Conservation (phyloP, 2,888 invertebrate genomes). For the Dicyrtomina minuta region DNA sequence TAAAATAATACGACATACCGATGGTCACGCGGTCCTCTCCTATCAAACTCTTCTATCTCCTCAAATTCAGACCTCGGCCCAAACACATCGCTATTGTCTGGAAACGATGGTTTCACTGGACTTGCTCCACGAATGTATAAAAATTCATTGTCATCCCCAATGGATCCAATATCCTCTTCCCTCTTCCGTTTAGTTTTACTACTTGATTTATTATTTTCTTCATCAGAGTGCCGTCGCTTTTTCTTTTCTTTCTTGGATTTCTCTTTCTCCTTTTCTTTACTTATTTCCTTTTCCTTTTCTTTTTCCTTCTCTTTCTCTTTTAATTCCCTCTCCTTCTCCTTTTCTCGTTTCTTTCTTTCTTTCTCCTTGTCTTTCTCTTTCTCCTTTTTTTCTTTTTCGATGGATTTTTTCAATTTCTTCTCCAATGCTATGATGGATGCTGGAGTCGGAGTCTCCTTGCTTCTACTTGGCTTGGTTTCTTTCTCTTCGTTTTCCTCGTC, state of each 20-base stretch:
- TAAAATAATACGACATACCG: slow-evolving; percentile 1
- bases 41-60: slow-evolving; percentile 8
- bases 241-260: slow-evolving; percentile 36
- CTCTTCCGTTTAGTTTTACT: slow-evolving; percentile 24
- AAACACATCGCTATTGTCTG: slow-evolving; percentile 17
- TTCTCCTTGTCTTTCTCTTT: slow-evolving; percentile 35
- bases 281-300: slow-evolving; percentile 34
- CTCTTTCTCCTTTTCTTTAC: slow-evolving; percentile 40
- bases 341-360: slow-evolving; percentile 36
- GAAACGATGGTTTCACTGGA: slow-evolving; percentile 12
- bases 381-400: slow-evolving; percentile 27
- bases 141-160: slow-evolving; percentile 75
- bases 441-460: slow-evolving; percentile 14
- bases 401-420: slow-evolving; percentile 23
- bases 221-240: slow-evolving; percentile 38
- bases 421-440: slow-evolving; percentile 11
- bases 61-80: slow-evolving; percentile 23
- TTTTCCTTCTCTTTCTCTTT: slow-evolving; percentile 39
- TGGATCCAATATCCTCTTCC: slow-evolving; percentile 5
- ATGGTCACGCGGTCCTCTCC: slow-evolving; percentile 3
- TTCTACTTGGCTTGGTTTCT: slow-evolving; percentile 14
- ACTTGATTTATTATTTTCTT: slow-evolving; percentile 32
- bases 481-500: slow-evolving; percentile 61
- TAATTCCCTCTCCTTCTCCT: slow-evolving; percentile 37
- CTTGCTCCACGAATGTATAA: slow-evolving; percentile 68